These are phyloP conservation scores for Linepithema humile DNA, from an alignment of 1,140 invertebrate species.

Conservation along the genomic window DNA sequence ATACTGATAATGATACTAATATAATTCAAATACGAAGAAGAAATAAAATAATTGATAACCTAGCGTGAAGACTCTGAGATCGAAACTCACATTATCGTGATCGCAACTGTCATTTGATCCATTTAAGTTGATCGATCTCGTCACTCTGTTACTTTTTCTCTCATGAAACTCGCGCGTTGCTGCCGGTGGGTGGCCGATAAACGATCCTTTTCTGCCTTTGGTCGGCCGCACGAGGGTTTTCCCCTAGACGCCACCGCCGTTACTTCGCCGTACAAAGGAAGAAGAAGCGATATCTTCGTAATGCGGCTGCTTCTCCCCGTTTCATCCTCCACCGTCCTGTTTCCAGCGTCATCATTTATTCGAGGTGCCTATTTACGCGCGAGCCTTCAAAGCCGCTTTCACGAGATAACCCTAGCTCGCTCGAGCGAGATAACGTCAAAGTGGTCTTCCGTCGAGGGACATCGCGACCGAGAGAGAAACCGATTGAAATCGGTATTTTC, in stretches of 20 bases:
- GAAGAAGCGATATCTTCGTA: slow-evolving; percentile 67
- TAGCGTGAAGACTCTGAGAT: neutral
- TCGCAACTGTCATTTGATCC: neutral
- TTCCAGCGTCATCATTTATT: slow-evolving; percentile 78
- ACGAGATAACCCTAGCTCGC: slow-evolving; percentile 75
- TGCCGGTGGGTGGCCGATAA: slow-evolving; percentile 60
- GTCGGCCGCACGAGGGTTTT: slow-evolving; percentile 39
- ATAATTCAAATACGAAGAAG: neutral
- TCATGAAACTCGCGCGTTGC: slow-evolving; percentile 8
- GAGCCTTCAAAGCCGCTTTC: slow-evolving; percentile 77
- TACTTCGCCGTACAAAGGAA: slow-evolving; percentile 64
- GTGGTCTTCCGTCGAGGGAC: slow-evolving; percentile 65
- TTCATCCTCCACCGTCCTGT: slow-evolving; percentile 1
- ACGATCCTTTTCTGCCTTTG: slow-evolving; percentile 52
- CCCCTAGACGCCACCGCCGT: slow-evolving; percentile 45
- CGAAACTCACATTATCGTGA: neutral
- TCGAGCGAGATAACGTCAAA: slow-evolving; percentile 78
- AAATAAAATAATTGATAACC: no score
- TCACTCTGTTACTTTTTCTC: neutral
- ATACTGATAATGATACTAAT: slow-evolving; percentile 14
- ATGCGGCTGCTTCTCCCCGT: slow-evolving; percentile 7
- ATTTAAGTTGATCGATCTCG: slow-evolving; percentile 8
- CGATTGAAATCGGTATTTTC: no score
- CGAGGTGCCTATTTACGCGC: slow-evolving; percentile 78
- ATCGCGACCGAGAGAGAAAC: slow-evolving; percentile 46